A percentile compares a stretch with the other conserved stretches of the same genome.
Conservation (phyloP, 2,797 vertebrate species). For the Thamnophis elegans region DNA sequence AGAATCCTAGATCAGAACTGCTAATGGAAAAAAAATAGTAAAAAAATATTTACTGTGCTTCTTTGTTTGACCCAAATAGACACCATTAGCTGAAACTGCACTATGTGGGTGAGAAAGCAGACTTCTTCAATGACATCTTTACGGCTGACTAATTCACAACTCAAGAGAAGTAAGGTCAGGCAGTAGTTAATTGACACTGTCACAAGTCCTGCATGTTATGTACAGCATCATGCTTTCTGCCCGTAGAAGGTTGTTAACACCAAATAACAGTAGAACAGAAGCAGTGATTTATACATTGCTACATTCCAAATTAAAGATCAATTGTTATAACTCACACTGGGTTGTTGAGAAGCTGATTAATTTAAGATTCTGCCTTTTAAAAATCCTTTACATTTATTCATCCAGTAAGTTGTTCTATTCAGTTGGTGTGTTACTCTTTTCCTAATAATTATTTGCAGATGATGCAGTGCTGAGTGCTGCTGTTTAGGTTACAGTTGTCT, state of each 20-base stretch:
- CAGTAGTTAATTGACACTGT: constrained; percentile 1
- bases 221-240: not conserved
- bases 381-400: not conserved
- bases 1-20: not conserved
- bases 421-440: not conserved
- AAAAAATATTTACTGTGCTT: not conserved
- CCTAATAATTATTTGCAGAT: not conserved
- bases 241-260: not conserved
- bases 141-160: not conserved
- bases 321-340: not conserved
- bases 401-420: not conserved
- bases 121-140: not conserved
- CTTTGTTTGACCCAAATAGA: not conserved
- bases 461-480: not conserved
- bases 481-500: not conserved
- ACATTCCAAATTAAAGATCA: not conserved
- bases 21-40: not conserved
- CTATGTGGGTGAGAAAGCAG: not conserved
- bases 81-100: not conserved
- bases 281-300: constrained; percentile 2
- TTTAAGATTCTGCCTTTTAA: not conserved
- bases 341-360: not conserved
- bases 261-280: not conserved
- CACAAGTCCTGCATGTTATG: not conserved
- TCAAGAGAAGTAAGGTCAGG: not conserved